Percentiles rank a stretch among this genome's conserved stretches.
These are phyloP conservation scores for Drosophila falleni DNA, from an alignment of 2,888 invertebrate genomes.

Conservation along the genomic window DNA sequence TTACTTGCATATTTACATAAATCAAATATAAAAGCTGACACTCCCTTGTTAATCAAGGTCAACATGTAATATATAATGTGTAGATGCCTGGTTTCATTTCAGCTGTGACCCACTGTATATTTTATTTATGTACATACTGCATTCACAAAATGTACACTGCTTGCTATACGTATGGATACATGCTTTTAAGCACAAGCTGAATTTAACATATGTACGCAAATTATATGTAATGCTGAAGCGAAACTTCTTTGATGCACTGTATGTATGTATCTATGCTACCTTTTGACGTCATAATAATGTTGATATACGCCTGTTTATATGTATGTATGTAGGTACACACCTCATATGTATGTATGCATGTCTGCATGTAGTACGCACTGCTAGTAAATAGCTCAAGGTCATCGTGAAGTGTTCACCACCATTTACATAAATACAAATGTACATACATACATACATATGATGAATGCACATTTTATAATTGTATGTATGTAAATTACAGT, in stretches of 20 bases:
- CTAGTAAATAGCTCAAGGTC: constrained; percentile 71
- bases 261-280: constrained; percentile 26
- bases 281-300: constrained; percentile 63
- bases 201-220: constrained; percentile 7
- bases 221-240: constrained; percentile 13
- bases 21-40: not conserved
- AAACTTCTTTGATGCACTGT: constrained; percentile 9
- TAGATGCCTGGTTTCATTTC: too few relatives aligned
- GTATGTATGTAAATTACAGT: too few relatives aligned
- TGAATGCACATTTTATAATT: too few relatives aligned
- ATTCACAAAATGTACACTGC: not conserved
- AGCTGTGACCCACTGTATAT: constrained; percentile 13
- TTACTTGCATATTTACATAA: not conserved
- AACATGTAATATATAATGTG: constrained; percentile 1
- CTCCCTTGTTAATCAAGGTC: constrained; percentile 24
- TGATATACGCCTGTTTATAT: constrained; percentile 23
- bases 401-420: constrained; percentile 13
- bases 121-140: not conserved
- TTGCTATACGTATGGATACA: not conserved
- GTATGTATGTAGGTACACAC: constrained; percentile 1
- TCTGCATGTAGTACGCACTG: constrained; percentile 30
- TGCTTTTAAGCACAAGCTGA: not conserved
- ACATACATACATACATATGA: constrained; percentile 5
- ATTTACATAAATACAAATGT: constrained; percentile 12
- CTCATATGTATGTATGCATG: constrained; percentile 13